Evolutionary conservation across 2,113 vertebrate genomes (phyloP).

Genomic region (Tapirus terrestris): DNA sequence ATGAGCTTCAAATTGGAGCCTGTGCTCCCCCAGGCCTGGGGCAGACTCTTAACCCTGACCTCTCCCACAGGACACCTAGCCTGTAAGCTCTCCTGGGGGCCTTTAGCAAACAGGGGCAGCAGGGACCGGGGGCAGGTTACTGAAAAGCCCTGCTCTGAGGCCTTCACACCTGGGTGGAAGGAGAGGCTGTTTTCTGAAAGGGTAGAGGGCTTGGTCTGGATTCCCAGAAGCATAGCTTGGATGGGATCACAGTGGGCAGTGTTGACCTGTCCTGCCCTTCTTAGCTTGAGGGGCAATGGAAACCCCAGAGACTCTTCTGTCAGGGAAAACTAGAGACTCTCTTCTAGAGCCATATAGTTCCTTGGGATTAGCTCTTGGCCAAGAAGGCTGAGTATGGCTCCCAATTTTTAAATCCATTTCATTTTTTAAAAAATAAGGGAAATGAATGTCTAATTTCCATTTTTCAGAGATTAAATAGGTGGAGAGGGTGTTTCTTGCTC

Average conservation of each 20-base stretch:
- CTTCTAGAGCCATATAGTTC: conserved; percentile 80
- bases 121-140: conserved; percentile 41
- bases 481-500: conserved; percentile 76
- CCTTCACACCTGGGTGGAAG: conserved; percentile 28
- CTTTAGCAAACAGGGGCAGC: conserved; percentile 13
- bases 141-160: conserved; percentile 35
- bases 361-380: conserved; percentile 81
- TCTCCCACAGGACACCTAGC: background rate
- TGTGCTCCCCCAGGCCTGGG: conserved; percentile 51
- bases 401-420: conserved; percentile 78
- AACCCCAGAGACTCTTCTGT: conserved; percentile 77
- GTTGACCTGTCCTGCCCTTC: conserved; percentile 55
- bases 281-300: conserved; percentile 57
- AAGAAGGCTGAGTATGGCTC: conserved; percentile 80
- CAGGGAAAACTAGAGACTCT: conserved; percentile 82
- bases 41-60: conserved; percentile 22
- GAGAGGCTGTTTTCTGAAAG: conserved; percentile 62
- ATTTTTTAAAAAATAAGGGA: conserved; percentile 68
- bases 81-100: conserved; percentile 44
- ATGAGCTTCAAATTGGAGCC: conserved; percentile 67
- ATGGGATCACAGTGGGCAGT: conserved; percentile 63
- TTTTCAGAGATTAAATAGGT: conserved; percentile 74
- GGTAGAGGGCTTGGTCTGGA: conserved; percentile 59
- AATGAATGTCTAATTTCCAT: conserved; percentile 68
- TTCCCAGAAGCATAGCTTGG: conserved; percentile 61